These are phyloP conservation scores for Melierax canorus DNA, from an alignment of 2,113 vertebrate genomes.

Conservation along the genomic window DNA sequence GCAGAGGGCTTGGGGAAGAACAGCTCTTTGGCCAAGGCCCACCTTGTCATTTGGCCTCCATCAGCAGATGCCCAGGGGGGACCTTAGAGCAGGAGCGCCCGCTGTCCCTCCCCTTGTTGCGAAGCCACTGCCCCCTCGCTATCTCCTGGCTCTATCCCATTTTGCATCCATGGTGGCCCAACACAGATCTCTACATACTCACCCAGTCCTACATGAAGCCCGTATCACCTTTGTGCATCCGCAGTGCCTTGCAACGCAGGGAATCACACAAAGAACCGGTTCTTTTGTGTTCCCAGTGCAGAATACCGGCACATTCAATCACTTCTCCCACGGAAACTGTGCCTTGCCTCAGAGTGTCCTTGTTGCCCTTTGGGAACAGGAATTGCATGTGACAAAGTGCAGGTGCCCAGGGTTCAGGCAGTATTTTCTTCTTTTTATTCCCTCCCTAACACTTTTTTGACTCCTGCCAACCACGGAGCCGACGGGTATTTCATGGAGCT, in stretches of 20 bases:
- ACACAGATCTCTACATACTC: accelerated
- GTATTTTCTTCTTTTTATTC: background rate
- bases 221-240: accelerated
- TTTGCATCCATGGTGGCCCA: background rate
- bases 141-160: too few species aligned
- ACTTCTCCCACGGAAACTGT: background rate
- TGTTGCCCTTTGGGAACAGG: background rate
- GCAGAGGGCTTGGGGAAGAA: background rate
- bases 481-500: background rate
- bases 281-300: background rate
- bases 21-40: background rate
- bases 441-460: background rate
- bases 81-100: background rate
- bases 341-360: background rate
- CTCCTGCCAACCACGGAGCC: background rate
- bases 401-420: background rate
- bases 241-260: accelerated
- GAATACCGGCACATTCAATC: background rate
- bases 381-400: background rate
- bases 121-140: background rate
- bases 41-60: accelerated
- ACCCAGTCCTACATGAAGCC: background rate
- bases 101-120: too few species aligned
- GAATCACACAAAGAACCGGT: background rate
- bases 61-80: accelerated